A percentile compares a stretch with the other conserved stretches of the same genome.
phyloP scores from a whole-genome alignment of 1,140 invertebrate genomes.

The Macrotrachela quadricornifera region DNA sequence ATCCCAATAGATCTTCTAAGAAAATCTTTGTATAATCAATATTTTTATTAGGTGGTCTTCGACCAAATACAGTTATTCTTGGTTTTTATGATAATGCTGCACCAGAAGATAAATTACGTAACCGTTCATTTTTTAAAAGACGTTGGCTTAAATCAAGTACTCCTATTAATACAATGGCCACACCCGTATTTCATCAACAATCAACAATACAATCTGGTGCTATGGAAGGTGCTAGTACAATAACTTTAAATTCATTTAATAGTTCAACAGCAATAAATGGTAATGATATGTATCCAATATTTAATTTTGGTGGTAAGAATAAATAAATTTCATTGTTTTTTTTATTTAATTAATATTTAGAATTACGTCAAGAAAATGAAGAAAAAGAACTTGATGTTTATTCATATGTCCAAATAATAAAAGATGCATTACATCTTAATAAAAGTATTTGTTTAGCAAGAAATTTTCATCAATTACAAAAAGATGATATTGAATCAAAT shows the following conservation, averaged over 20 bases:
- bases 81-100: slow-evolving; percentile 47
- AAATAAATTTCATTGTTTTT: neutral
- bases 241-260: neutral
- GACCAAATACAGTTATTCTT: slow-evolving; percentile 72
- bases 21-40: neutral
- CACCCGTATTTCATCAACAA: too few relatives aligned
- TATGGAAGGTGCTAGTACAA: neutral
- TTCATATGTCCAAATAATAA: slow-evolving; percentile 72
- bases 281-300: neutral
- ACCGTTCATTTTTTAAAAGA: neutral
- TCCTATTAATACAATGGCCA: neutral
- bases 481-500: slow-evolving; percentile 15
- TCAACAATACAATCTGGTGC: neutral
- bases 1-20: neutral
- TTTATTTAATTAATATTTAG: neutral
- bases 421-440: slow-evolving; percentile 51
- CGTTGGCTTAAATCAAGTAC: neutral
- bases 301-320: neutral
- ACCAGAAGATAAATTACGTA: slow-evolving; percentile 10
- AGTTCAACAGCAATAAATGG: neutral
- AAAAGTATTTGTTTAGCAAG: slow-evolving; percentile 82
- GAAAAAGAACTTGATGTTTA: slow-evolving; percentile 17
- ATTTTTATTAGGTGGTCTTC: slow-evolving; percentile 59
- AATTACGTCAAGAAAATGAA: slow-evolving; percentile 1
- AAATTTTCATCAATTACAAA: slow-evolving; percentile 62